Percentiles rank a stretch among this genome's conserved stretches.
These are phyloP conservation scores for Grapholita molesta DNA, from an alignment of 1,140 invertebrate species.

Conservation along the genomic window DNA sequence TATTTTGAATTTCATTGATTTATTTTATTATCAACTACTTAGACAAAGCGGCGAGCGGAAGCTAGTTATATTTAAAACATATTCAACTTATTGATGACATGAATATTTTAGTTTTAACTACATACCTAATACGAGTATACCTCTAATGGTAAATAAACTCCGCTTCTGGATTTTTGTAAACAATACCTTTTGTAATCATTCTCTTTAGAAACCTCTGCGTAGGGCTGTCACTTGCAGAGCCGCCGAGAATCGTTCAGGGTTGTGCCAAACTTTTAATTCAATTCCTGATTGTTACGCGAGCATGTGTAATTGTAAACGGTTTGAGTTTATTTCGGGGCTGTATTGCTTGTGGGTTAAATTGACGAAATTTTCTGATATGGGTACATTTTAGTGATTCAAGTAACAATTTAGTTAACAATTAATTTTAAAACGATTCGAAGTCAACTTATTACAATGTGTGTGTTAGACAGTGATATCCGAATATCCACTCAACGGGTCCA, in stretches of 20 bases:
- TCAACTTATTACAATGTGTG: no score
- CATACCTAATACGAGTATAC: no score
- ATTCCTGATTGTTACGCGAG: conserved; percentile 4
- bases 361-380: neutral
- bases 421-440: no score
- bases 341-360: neutral
- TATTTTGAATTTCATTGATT: no score
- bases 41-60: no score
- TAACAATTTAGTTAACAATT: no score
- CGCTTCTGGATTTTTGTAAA: neutral
- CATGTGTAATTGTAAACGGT: conserved; percentile 14
- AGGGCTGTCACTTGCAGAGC: conserved; percentile 13
- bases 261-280: conserved; percentile 15
- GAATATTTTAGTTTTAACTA: no score
- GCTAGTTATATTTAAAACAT: no score
- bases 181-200: conserved; percentile 13
- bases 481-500: no score
- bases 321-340: neutral
- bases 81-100: neutral
- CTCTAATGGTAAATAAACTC: neutral
- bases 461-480: no score
- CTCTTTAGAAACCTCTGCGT: neutral
- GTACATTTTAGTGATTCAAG: neutral
- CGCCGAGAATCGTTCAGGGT: neutral
- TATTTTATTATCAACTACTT: no score